Evolutionary conservation across 2,797 vertebrate species (phyloP).

Genomic region (Bovichtus variegatus): DNA sequence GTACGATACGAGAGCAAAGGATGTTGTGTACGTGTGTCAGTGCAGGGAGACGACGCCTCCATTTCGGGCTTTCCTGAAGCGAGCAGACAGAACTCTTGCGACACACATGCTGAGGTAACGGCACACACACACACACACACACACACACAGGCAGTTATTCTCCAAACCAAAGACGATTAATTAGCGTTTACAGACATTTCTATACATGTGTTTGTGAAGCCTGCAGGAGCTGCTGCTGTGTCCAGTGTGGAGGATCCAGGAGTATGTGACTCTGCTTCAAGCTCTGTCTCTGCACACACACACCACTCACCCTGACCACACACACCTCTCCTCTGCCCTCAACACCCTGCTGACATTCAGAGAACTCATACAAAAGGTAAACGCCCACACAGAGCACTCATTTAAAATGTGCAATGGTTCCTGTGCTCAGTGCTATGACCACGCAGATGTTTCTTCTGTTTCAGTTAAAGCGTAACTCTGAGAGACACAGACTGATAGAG

Average conservation of each 20-base stretch:
- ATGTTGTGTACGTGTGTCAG: conserved; percentile 71
- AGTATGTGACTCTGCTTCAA: conserved; percentile 88
- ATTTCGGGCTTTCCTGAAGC: conserved; percentile 90
- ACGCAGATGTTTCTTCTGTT: conserved; percentile 23
- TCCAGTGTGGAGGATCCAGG: conserved; percentile 86
- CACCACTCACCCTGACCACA: conserved; percentile 82
- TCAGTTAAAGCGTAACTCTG: conserved; percentile 84
- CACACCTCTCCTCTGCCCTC: conserved; percentile 81
- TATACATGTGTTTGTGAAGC: conserved; percentile 69
- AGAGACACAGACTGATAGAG: conserved; percentile 79
- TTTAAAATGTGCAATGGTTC: neutral
- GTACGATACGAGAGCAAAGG: neutral
- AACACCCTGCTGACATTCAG: conserved; percentile 79
- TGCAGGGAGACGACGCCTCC: conserved; percentile 87
- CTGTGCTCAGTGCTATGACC: neutral
- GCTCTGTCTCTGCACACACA: conserved; percentile 85
- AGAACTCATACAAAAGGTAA: conserved; percentile 85
- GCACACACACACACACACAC: neutral
- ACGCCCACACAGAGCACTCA: too few species aligned
- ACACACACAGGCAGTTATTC: too few species aligned
- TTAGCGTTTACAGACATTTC: neutral
- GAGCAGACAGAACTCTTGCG: conserved; percentile 82
- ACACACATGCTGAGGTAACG: conserved; percentile 90
- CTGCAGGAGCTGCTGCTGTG: conserved; percentile 89
- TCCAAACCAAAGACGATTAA: neutral